Percentiles rank a stretch among this genome's conserved stretches.
Evolutionary conservation across 2,797 vertebrate genomes (phyloP).

Genomic region (Acipenser ruthenus): DNA sequence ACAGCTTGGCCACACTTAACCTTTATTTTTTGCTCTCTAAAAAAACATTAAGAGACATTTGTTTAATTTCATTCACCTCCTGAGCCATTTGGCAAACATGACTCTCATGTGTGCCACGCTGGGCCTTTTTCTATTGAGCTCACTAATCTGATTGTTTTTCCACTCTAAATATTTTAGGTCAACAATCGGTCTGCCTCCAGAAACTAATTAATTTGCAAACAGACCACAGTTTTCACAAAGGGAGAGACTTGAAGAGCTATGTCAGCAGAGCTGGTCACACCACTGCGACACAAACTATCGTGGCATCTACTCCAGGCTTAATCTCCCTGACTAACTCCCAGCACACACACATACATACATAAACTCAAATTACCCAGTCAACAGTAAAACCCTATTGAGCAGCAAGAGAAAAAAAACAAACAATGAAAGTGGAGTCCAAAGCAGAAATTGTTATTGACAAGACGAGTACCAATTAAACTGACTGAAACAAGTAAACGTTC

Average conservation of each 20-base stretch:
- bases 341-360: conserved; percentile 49
- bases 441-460: conserved; percentile 52
- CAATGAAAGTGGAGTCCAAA: conserved; percentile 37
- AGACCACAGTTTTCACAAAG: conserved; percentile 58
- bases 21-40: conserved; percentile 56
- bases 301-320: conserved; percentile 51
- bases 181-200: conserved; percentile 66
- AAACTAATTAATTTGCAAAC: conserved; percentile 77
- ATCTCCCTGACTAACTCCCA: conserved; percentile 55
- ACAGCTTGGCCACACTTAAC: conserved; percentile 64
- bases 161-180: conserved; percentile 65
- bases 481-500: conserved; percentile 12
- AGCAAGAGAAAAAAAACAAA: conserved; percentile 23
- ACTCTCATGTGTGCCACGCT: conserved; percentile 43
- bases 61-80: conserved; percentile 56
- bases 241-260: conserved; percentile 61
- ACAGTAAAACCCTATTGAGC: conserved; percentile 54
- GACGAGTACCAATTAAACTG: conserved; percentile 44
- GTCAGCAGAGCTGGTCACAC: conserved; percentile 58
- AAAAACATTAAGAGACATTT: conserved; percentile 38
- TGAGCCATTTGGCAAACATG: conserved; percentile 56
- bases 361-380: conserved; percentile 58
- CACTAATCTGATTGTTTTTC: conserved; percentile 72
- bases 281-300: conserved; percentile 59
- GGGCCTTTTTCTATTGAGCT: conserved; percentile 53